These are phyloP conservation scores for Flexamia atlantica DNA, from an alignment of 2,888 invertebrate species.

Conservation along the genomic window DNA sequence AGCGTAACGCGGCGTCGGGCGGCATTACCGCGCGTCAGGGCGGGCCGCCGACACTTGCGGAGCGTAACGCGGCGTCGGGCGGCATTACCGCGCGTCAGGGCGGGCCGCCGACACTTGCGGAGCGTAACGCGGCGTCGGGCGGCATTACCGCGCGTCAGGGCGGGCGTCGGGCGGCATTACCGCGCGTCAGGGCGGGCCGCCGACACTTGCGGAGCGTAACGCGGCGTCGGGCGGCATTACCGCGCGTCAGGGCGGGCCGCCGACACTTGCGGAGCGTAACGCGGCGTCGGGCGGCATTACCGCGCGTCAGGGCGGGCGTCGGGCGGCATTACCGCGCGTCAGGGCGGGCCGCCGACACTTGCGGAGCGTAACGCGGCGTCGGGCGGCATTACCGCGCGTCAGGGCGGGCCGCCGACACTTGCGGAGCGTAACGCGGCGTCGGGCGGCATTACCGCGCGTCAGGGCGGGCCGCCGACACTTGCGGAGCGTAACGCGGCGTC, in stretches of 20 bases:
- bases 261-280: conserved; percentile 4
- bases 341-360: background rate
- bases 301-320: conserved; percentile 33
- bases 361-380: conserved; percentile 12
- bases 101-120: no score
- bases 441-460: no score
- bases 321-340: background rate
- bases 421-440: no score
- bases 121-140: background rate
- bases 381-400: conserved; percentile 9
- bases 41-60: background rate
- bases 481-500: conserved; percentile 12
- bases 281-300: conserved; percentile 2
- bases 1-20: no score
- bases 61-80: conserved; percentile 9
- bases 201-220: no score
- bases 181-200: conserved; percentile 33
- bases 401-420: no score
- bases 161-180: background rate
- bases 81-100: conserved; percentile 26
- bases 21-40: background rate
- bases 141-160: background rate
- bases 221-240: no score
- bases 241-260: background rate
- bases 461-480: background rate